Evolutionary conservation across 2,888 invertebrate species (phyloP).

Genomic region (Dolichomitus sp.): DNA sequence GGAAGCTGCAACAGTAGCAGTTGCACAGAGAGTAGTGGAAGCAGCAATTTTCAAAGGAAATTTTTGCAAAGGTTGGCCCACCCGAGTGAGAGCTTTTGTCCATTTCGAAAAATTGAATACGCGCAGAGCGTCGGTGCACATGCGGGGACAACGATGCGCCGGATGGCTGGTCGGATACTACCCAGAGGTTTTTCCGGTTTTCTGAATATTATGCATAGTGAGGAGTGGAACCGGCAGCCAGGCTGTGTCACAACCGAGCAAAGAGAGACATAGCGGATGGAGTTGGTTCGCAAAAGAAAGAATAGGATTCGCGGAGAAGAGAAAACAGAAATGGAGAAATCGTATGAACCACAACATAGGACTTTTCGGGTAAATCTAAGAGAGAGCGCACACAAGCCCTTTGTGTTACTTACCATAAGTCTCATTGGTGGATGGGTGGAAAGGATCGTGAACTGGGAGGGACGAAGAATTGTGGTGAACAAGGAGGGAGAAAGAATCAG

Average conservation of each 20-base stretch:
- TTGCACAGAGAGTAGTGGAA: conserved; percentile 12
- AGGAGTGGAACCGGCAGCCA: conserved; percentile 5
- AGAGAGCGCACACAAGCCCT: not conserved
- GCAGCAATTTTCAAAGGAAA: conserved; percentile 47
- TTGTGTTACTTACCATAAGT: conserved; percentile 11
- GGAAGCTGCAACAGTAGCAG: conserved; percentile 33
- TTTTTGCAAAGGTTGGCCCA: conserved; percentile 34
- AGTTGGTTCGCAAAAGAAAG: not conserved
- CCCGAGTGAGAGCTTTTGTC: conserved; percentile 44
- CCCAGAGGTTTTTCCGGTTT: conserved; percentile 44
- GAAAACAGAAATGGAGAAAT: conserved; percentile 7
- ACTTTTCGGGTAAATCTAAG: not conserved
- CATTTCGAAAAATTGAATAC: conserved; percentile 43
- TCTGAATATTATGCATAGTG: conserved; percentile 36
- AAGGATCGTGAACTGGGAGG: not conserved
- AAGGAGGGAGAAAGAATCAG: not conserved
- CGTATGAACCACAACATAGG: not conserved
- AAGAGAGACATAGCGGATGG: not conserved
- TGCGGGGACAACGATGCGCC: conserved; percentile 39
- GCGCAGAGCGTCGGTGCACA: conserved; percentile 20
- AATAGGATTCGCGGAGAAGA: not conserved
- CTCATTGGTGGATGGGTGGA: not conserved
- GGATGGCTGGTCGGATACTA: conserved; percentile 41
- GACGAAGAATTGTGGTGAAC: not conserved
- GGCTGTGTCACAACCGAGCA: not conserved